Conservation (phyloP, 1,140 invertebrate genomes). For the Drosophila pallidifrons region DNA sequence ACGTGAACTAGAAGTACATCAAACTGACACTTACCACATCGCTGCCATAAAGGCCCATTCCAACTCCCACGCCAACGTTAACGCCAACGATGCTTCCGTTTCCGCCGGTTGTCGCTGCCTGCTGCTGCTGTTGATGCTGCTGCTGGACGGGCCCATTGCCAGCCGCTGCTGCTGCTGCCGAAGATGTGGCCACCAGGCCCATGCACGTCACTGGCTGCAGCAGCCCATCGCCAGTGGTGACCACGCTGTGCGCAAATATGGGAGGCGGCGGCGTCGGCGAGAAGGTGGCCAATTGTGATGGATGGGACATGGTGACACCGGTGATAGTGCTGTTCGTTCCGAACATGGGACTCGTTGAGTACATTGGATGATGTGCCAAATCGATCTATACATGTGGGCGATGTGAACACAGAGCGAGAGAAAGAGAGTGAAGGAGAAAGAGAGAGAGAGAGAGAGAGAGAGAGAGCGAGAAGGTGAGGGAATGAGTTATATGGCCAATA, state of each 20-base stretch:
- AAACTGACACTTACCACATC: slow-evolving; percentile 84
- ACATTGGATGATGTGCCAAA: slow-evolving; percentile 84
- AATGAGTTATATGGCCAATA: slow-evolving; percentile 62
- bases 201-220: slow-evolving; percentile 74
- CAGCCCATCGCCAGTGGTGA: slow-evolving; percentile 75
- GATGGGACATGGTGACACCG: slow-evolving; percentile 85
- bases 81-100: slow-evolving; percentile 65
- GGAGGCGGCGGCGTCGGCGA: slow-evolving; percentile 80
- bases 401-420: neutral
- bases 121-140: slow-evolving; percentile 58
- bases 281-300: slow-evolving; percentile 84
- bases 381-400: slow-evolving; percentile 68
- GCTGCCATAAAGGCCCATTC: slow-evolving; percentile 81
- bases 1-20: slow-evolving; percentile 68
- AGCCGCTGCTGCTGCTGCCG: slow-evolving; percentile 49
- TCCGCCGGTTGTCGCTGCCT: slow-evolving; percentile 58
- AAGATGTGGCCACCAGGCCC: slow-evolving; percentile 75
- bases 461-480: neutral
- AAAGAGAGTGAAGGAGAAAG: neutral
- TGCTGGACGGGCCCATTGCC: slow-evolving; percentile 45
- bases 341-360: slow-evolving; percentile 84
- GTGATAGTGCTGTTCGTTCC: slow-evolving; percentile 82
- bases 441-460: neutral
- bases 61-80: slow-evolving; percentile 62
- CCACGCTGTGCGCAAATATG: slow-evolving; percentile 81